Conservation (phyloP, 2,888 invertebrate species). For the Strigamia maritima region DNA sequence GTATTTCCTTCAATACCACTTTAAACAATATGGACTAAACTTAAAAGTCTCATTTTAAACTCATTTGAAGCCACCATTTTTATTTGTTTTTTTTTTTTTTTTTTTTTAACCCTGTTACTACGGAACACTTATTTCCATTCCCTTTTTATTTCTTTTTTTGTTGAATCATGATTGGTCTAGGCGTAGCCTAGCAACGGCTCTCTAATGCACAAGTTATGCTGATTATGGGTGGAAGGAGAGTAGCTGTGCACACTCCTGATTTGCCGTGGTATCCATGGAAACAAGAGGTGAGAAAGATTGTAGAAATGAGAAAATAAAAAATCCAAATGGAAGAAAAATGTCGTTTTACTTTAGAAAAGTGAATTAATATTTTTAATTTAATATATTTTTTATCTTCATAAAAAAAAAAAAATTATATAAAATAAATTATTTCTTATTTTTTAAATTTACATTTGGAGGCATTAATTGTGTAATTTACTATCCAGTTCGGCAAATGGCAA, state of each 20-base stretch:
- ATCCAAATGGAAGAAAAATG: neutral
- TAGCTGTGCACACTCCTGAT: constrained; percentile 15
- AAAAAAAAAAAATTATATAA: neutral
- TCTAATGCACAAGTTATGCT: constrained; percentile 24
- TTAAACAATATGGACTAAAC: neutral
- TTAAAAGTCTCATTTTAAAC: neutral
- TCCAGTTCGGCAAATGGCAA: no score
- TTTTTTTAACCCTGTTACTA: neutral
- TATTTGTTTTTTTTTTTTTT: neutral
- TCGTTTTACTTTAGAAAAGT: neutral
- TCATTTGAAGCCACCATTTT: neutral
- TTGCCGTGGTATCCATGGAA: constrained; percentile 27
- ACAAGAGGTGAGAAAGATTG: constrained; percentile 21
- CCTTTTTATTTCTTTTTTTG: neutral
- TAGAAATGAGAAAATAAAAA: neutral
- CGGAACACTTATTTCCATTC: neutral
- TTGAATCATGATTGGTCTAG: constrained; percentile 27
- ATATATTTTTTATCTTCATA: neutral
- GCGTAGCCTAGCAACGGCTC: constrained; percentile 10
- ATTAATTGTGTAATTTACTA: no score
- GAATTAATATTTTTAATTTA: neutral
- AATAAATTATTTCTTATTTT: no score
- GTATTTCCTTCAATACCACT: neutral
- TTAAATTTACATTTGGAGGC: no score
- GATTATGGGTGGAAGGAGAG: constrained; percentile 28